Evolutionary conservation across 2,888 invertebrate genomes (phyloP), one percentile per base, ranked within the genome.

Genomic region (Sesia bembeciformis): DNA sequence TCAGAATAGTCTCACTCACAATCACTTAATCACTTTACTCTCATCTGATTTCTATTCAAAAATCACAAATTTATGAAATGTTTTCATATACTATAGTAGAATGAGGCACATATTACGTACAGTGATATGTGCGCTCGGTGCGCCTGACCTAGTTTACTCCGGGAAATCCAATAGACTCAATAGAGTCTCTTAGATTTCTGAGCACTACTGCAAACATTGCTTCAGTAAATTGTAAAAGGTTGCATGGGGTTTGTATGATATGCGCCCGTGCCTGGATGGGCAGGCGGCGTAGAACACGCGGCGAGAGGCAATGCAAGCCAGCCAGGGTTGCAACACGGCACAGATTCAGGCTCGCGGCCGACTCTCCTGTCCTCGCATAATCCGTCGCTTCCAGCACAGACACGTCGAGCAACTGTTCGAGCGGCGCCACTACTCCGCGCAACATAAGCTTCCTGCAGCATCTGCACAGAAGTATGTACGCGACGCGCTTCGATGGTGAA

Each of bases 201-300:
- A 54, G 64, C 53, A 84, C 69, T 40, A 82, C 77, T 0, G 64
- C 65, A 3, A 56, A 60, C 60, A 81, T 59, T 3, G 80, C 79
- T 40, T 63, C 63, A 51, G 76, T 62, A 59, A 78, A 81, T 41
- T 51, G 55, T 3, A 57, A 53, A 39, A 71, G 62, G 5, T 64
- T 56, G 0, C 56, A 39, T n/a, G n/a, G n/a, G n/a, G 2, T 58
- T n/a, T n/a, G n/a, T n/a, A n/a, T n/a, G n/a, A n/a, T n/a, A n/a
- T 91, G 81, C 4, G 94, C 93, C 65, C 93, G 92, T n/a, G 97
- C 95, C 60, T 98, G 80, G 73, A 98, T 95, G 0, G 98, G 98
- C 61, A 98, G 89, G 79, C 98, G 97, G 50, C 97, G 91, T 59
- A 98, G 86, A 4, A 94, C 92, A 57, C 98, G 91, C 0, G 97